Percentiles rank a stretch among this genome's conserved stretches.
Evolutionary conservation across 2,888 invertebrate species (phyloP).

Genomic region (Synergus laeviventris): DNA sequence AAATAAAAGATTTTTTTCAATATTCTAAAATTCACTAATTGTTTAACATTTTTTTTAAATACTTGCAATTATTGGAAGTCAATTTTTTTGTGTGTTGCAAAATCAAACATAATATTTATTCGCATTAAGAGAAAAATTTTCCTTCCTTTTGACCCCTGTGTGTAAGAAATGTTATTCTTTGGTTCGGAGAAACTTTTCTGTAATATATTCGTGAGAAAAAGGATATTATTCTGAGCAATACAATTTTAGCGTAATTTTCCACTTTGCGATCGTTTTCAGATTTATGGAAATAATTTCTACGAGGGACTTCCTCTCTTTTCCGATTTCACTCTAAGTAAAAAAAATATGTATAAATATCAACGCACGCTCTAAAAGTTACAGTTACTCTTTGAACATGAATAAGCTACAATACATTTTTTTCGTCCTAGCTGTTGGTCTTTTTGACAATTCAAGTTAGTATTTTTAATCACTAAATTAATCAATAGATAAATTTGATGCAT

Average conservation of each 20-base stretch:
- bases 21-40: no score
- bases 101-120: no score
- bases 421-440: background rate
- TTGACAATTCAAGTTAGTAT: conserved; percentile 8
- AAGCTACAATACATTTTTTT: background rate
- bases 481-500: background rate
- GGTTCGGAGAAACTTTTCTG: background rate
- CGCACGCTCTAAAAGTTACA: background rate
- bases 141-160: background rate
- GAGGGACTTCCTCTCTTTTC: background rate
- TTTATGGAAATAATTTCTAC: background rate
- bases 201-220: background rate
- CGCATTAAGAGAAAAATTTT: background rate
- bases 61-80: no score
- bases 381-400: background rate
- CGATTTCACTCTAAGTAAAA: conserved; percentile 1
- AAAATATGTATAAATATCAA: background rate
- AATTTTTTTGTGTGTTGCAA: no score
- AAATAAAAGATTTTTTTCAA: background rate
- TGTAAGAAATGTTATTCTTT: background rate
- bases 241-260: conserved; percentile 1
- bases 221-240: background rate
- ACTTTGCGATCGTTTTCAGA: background rate
- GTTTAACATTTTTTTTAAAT: no score
- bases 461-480: background rate